Percentiles rank a stretch among this genome's conserved stretches.
These are phyloP conservation scores for Cynoglossus semilaevis DNA, from an alignment of 2,113 vertebrate species.

Conservation along the genomic window DNA sequence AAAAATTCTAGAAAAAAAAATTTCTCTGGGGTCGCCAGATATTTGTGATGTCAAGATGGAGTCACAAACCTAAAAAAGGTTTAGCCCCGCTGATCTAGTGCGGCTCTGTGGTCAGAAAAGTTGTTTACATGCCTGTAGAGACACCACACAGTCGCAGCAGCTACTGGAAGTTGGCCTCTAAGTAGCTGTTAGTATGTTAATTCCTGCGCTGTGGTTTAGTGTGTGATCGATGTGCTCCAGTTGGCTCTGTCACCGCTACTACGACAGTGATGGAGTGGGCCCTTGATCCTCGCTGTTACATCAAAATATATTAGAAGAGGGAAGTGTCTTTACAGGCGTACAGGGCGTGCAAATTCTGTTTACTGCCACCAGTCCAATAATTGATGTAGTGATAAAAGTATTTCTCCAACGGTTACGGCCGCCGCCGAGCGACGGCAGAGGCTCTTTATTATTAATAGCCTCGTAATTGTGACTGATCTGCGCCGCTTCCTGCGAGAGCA, in stretches of 20 bases:
- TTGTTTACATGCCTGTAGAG: too few species aligned
- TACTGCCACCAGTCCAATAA: constrained; percentile 48
- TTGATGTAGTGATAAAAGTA: constrained; percentile 56
- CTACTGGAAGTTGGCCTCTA: constrained; percentile 16
- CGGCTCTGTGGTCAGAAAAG: too few species aligned
- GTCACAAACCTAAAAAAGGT: too few species aligned
- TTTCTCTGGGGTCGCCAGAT: too few species aligned
- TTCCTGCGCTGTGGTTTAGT: constrained; percentile 21
- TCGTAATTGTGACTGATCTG: constrained; percentile 57
- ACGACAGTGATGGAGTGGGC: constrained; percentile 46
- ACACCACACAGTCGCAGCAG: constrained; percentile 14
- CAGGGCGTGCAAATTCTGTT: constrained; percentile 42
- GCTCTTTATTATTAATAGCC: constrained; percentile 57
- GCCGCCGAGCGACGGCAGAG: constrained; percentile 14
- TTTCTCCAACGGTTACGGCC: constrained; percentile 40
- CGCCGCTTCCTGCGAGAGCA: constrained; percentile 41
- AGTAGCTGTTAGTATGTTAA: constrained; percentile 34
- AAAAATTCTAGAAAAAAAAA: too few species aligned
- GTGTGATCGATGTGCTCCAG: constrained; percentile 45
- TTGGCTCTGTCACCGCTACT: constrained; percentile 37
- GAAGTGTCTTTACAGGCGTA: constrained; percentile 21
- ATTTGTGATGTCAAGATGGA: too few species aligned
- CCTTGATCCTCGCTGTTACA: constrained; percentile 34
- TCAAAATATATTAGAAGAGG: constrained; percentile 38
- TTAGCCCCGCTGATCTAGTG: too few species aligned